Evolutionary conservation across 2,888 invertebrate species (phyloP).

Genomic region (Aspidapion aeneum): DNA sequence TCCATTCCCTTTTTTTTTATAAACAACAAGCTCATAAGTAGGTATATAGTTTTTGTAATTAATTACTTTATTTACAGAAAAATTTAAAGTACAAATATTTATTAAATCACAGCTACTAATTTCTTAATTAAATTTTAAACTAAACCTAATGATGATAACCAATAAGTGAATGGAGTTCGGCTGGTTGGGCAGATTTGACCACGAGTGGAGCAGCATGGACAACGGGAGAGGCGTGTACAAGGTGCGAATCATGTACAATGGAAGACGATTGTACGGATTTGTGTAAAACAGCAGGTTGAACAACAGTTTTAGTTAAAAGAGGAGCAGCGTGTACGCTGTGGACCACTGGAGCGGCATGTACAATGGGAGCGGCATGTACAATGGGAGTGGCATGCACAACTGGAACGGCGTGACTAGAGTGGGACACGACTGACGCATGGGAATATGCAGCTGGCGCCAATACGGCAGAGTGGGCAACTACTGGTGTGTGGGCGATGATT

Average conservation of each 20-base stretch:
- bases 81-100: background rate
- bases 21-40: no score
- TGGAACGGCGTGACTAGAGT: no score
- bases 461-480: constrained; percentile 23
- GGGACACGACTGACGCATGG: background rate
- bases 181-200: constrained; percentile 18
- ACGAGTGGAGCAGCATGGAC: constrained; percentile 25
- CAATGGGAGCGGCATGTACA: constrained; percentile 14
- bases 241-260: constrained; percentile 27
- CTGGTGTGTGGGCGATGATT: constrained; percentile 24
- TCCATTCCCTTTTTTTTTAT: no score
- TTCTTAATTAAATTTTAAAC: background rate
- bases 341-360: constrained; percentile 23
- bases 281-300: constrained; percentile 21
- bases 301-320: constrained; percentile 20
- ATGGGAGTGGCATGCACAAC: constrained; percentile 27
- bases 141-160: background rate
- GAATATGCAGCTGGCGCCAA: constrained; percentile 1
- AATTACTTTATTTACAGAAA: background rate
- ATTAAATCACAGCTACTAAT: background rate
- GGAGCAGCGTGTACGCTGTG: constrained; percentile 18
- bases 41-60: no score
- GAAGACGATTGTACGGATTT: constrained; percentile 26
- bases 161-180: constrained; percentile 21
- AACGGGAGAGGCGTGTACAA: constrained; percentile 38